Conservation (phyloP, 2,113 vertebrate genomes). For the Gulo gulo region DNA sequence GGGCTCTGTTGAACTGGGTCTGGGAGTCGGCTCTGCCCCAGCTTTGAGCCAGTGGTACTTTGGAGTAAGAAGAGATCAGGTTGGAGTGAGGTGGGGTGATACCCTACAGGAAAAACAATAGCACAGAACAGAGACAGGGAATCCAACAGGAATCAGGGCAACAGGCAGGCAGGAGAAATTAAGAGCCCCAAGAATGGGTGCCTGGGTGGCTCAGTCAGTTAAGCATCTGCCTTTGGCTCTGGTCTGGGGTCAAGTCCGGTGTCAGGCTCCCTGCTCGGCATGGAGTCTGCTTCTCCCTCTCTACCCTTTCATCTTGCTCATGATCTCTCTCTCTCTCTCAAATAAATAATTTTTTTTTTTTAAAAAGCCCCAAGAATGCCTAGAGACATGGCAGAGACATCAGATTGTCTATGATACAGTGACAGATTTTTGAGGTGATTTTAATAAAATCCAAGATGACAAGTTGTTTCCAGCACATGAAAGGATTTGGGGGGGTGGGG, state of each 20-base stretch:
- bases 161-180: not conserved
- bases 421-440: not conserved
- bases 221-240: too few species aligned
- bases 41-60: not conserved
- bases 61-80: not conserved
- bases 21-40: not conserved
- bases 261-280: too few species aligned
- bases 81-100: not conserved
- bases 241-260: too few species aligned
- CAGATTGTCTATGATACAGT: too few species aligned
- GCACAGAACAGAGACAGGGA: not conserved
- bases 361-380: too few species aligned
- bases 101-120: not conserved
- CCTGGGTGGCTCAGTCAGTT: too few species aligned
- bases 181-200: too few species aligned
- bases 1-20: not conserved
- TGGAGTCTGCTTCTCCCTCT: too few species aligned
- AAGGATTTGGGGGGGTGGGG: not conserved
- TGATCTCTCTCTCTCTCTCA: too few species aligned
- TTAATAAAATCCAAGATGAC: not conserved
- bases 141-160: not conserved
- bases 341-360: too few species aligned
- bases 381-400: not conserved
- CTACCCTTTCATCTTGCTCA: too few species aligned
- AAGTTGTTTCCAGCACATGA: not conserved